Evolutionary conservation across 2,113 vertebrate genomes (phyloP).

Genomic region (Paracanthobrama guichenoti): DNA sequence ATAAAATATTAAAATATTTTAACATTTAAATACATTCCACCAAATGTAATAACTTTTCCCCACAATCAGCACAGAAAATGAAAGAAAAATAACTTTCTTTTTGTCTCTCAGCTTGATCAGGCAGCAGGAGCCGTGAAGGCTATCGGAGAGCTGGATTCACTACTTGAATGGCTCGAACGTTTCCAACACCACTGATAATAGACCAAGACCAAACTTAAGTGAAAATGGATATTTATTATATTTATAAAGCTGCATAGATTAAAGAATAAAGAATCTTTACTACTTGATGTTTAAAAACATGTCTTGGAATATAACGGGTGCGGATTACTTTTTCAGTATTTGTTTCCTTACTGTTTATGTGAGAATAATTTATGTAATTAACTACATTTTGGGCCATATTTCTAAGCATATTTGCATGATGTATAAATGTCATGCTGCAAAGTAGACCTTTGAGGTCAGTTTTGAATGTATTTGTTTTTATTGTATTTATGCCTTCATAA

Average conservation of each 20-base stretch:
- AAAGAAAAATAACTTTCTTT: background rate
- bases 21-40: background rate
- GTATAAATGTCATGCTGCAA: conserved; percentile 34
- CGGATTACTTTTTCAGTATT: background rate
- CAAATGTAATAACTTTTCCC: background rate
- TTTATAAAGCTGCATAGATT: background rate
- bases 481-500: background rate
- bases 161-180: conserved; percentile 84
- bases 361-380: conserved; percentile 2
- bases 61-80: background rate
- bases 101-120: conserved; percentile 76
- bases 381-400: conserved; percentile 7
- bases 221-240: background rate
- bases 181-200: conserved; percentile 40
- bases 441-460: conserved; percentile 55
- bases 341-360: background rate
- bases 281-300: background rate
- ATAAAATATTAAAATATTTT: too few species aligned
- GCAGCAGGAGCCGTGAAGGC: conserved; percentile 81
- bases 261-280: background rate
- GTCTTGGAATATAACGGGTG: too few species aligned
- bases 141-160: conserved; percentile 84
- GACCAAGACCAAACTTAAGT: background rate
- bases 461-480: background rate
- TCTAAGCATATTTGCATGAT: conserved; percentile 41